Evolutionary conservation across 2,888 invertebrate genomes (phyloP).

Genomic region (Arrhopalites spinosus): DNA sequence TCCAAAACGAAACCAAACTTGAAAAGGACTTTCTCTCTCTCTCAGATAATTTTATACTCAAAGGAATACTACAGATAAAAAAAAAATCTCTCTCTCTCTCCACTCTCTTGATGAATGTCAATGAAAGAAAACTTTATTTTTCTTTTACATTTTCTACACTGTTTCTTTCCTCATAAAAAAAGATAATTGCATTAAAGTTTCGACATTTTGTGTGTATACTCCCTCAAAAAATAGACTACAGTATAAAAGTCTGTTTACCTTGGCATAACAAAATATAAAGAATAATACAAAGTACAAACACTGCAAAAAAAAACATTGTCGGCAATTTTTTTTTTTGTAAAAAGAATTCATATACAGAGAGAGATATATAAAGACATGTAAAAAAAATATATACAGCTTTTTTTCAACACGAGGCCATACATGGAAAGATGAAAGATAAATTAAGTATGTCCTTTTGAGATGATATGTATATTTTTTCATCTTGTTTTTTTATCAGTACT

Average conservation of each 20-base stretch:
- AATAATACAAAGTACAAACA: too few species aligned
- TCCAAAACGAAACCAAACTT: conserved; percentile 13
- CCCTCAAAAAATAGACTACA: too few species aligned
- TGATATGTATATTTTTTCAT: background rate
- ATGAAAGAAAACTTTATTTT: conserved; percentile 24
- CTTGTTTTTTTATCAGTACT: background rate
- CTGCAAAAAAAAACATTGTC: too few species aligned
- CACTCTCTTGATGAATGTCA: conserved; percentile 30
- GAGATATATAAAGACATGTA: too few species aligned
- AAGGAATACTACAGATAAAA: conserved; percentile 27
- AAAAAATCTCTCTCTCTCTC: conserved; percentile 3
- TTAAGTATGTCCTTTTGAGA: background rate
- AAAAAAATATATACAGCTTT: too few species aligned
- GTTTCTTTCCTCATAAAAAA: too few species aligned
- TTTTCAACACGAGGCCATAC: background rate
- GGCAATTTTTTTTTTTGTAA: too few species aligned
- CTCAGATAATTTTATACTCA: conserved; percentile 25
- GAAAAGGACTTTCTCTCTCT: conserved; percentile 31
- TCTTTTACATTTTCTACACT: background rate
- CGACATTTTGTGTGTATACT: too few species aligned
- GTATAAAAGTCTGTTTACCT: too few species aligned
- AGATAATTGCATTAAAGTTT: too few species aligned
- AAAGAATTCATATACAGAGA: too few species aligned
- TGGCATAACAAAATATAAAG: too few species aligned
- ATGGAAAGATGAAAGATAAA: background rate